Evolutionary conservation across 2,888 invertebrate genomes (phyloP).

Genomic region (Zaprionus obscuricornis): DNA sequence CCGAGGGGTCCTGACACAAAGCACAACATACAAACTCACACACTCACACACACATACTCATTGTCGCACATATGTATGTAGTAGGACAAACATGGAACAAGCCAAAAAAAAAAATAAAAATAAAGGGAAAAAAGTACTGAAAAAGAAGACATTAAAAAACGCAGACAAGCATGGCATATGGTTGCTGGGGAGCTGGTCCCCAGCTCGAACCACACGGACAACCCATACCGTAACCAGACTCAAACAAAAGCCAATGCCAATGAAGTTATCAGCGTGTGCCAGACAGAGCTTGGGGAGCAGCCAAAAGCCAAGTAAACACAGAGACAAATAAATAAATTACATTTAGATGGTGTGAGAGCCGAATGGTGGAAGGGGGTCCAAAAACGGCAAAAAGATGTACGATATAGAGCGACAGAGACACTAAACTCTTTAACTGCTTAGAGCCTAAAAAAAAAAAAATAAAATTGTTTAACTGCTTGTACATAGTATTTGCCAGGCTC

Average conservation of each 20-base stretch:
- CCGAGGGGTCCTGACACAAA: constrained; percentile 58
- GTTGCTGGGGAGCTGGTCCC: constrained; percentile 29
- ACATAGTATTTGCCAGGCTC: no score
- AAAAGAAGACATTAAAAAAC: constrained; percentile 29
- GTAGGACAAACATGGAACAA: constrained; percentile 38
- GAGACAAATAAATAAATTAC: constrained; percentile 71
- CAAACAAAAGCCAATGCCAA: constrained; percentile 65
- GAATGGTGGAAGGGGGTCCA: no score
- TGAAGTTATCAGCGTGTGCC: constrained; percentile 74
- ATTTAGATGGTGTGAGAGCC: constrained; percentile 23
- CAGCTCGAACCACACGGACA: constrained; percentile 1
- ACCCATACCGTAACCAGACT: constrained; percentile 26
- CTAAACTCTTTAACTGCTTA: no score
- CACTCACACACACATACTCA: constrained; percentile 11
- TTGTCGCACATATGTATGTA: no score
- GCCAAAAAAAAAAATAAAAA: constrained; percentile 21
- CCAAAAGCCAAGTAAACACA: constrained; percentile 56
- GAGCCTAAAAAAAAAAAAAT: no score
- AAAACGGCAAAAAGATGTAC: background rate
- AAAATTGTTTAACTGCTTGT: no score
- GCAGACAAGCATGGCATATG: constrained; percentile 51
- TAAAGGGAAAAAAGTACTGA: constrained; percentile 34
- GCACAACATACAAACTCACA: constrained; percentile 20
- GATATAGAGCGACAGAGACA: background rate
- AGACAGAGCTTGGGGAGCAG: constrained; percentile 70